These are phyloP conservation scores for Pseudotriccus pelzelni DNA, from an alignment of 2,797 vertebrate species.

Conservation along the genomic window DNA sequence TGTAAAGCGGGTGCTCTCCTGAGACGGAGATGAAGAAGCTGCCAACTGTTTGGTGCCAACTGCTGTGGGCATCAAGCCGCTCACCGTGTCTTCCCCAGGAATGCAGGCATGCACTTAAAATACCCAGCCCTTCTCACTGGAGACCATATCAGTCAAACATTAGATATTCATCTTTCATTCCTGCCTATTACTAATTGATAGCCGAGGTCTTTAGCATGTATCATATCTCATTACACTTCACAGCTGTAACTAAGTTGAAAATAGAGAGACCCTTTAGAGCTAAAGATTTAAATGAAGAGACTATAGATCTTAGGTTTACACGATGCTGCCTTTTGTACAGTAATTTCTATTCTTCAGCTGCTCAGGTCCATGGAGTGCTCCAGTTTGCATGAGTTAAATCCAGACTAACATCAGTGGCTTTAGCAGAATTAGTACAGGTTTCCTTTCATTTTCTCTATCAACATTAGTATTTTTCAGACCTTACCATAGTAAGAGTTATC, in stretches of 20 bases:
- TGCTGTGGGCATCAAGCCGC: constrained; percentile 39
- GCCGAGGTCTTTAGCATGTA: neutral
- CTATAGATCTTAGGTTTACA: neutral
- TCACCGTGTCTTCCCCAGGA: constrained; percentile 1
- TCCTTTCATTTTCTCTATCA: neutral
- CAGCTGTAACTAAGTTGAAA: neutral
- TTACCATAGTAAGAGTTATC: neutral
- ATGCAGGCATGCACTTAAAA: neutral
- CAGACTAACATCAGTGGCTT: neutral
- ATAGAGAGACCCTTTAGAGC: neutral
- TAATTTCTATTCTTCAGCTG: neutral
- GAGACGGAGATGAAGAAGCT: constrained; percentile 48
- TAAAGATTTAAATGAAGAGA: neutral
- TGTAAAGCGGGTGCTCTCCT: constrained; percentile 16
- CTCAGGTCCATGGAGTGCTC: neutral
- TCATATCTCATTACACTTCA: neutral
- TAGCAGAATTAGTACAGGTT: neutral
- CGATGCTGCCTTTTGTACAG: neutral
- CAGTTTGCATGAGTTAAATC: neutral
- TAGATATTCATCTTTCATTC: constrained; percentile 26
- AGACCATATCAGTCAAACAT: neutral
- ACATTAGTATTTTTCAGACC: neutral
- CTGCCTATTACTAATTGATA: constrained; percentile 24
- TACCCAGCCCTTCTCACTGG: neutral
- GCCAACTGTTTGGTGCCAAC: constrained; percentile 51